Conservation (phyloP, 2,113 vertebrate species). For the Crotalus viridis region DNA sequence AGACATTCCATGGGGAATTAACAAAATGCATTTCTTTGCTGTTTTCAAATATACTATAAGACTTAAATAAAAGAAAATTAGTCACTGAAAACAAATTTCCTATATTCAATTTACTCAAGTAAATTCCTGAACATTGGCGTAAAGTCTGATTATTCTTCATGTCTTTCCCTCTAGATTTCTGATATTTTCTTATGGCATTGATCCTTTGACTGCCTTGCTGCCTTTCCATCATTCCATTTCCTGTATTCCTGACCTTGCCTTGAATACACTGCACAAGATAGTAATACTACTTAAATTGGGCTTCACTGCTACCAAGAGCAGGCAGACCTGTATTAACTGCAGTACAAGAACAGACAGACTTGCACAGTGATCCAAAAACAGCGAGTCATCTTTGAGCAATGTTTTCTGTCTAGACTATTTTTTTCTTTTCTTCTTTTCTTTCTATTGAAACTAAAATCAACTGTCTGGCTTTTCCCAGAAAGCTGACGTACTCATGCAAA, state of each 20-base stretch:
- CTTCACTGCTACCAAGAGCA: neutral
- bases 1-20: neutral
- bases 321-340: neutral
- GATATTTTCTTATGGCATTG: neutral
- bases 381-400: neutral
- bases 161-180: neutral
- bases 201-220: neutral
- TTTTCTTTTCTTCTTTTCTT: neutral
- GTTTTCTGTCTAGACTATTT: neutral
- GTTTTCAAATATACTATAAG: neutral
- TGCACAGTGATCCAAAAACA: neutral
- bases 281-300: neutral
- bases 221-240: neutral
- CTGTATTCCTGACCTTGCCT: neutral
- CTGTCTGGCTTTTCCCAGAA: neutral
- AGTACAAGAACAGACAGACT: neutral
- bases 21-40: neutral
- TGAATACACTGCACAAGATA: neutral
- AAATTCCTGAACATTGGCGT: neutral
- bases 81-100: neutral
- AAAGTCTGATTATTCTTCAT: neutral
- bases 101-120: neutral
- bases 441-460: neutral
- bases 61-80: neutral
- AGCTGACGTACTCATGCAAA: neutral